Evolutionary conservation across 2,797 vertebrate genomes (phyloP), one percentile per base, ranked within the genome.

Genomic region (Gymnopithys bicolor): DNA sequence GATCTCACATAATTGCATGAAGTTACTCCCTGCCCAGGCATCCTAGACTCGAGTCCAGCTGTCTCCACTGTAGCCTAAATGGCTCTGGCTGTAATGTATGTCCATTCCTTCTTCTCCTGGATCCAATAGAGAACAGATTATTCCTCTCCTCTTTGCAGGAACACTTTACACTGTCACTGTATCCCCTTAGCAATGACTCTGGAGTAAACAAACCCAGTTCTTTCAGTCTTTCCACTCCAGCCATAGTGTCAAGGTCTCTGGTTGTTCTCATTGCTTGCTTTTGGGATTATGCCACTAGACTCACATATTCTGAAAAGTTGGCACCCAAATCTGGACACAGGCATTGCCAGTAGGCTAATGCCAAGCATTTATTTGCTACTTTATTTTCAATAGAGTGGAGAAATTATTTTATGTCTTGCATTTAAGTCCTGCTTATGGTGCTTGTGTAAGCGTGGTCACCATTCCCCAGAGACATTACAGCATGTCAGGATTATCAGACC

Each of bases 181-280:
- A 62, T 71, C 70, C 87, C 79, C 83, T 96, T 90, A 78, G 66
- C 52, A 66, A 90, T 83, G 87, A 21, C 58, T 78, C 55, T 30
- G 39, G 73, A 88, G 66, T 86, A 95, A 96, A 91, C 73, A 96
- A 93, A 90, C n/a, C 8, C 59, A 41, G 35, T 52, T 69, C 87
- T 88, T 96, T 91, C 85, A 84, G 48, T 48, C 80, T 83, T 90
- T 88, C 79, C 83, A 35, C 62, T 94, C n/a, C 35, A 91, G 89
- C 37, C 79, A 19, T 37, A 35, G 58, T 23, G 51, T 92, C 70
- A 93, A 90, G 55, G 35, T 32, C 82, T 84, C 76, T 55, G 55
- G 32, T 79, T 87, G 90, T 79, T 94, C 93, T 94, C 90, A 76
- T 59, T 69, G 55, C 80, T 88, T 88, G 63, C 66, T 91, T 94